Evolutionary conservation across 2,888 invertebrate species (phyloP).

Genomic region (Torymus auratus): DNA sequence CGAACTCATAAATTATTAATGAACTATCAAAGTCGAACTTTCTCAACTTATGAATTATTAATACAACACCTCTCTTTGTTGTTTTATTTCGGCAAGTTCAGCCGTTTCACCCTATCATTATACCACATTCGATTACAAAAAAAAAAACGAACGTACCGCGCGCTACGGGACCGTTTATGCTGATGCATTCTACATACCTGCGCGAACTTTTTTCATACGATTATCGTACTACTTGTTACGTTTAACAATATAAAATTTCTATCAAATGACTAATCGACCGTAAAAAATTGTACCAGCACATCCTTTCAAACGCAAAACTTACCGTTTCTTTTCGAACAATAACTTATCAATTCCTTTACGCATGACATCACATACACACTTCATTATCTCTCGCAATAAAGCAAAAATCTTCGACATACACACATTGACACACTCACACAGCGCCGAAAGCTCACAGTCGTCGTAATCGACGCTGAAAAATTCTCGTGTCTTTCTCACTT

Average conservation of each 20-base stretch:
- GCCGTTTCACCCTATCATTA: constrained; percentile 23
- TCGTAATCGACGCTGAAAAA: not conserved
- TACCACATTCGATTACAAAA: constrained; percentile 13
- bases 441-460: constrained; percentile 3
- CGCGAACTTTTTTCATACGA: too few species aligned
- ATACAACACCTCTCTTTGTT: constrained; percentile 35
- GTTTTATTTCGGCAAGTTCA: constrained; percentile 33
- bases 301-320: too few species aligned
- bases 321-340: too few species aligned
- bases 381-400: not conserved
- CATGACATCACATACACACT: not conserved
- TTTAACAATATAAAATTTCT: too few species aligned
- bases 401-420: not conserved
- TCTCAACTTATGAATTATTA: constrained; percentile 56
- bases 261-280: too few species aligned
- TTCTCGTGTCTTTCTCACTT: not conserved
- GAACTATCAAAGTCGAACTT: constrained; percentile 52
- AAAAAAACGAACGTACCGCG: too few species aligned
- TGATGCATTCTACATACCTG: too few species aligned
- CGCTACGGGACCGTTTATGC: too few species aligned
- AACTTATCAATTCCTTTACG: too few species aligned
- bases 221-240: too few species aligned
- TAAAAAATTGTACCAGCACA: too few species aligned
- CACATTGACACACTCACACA: not conserved
- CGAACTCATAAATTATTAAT: constrained; percentile 56